These are phyloP conservation scores for Amphimedon queenslandica DNA, from an alignment of 37 sponge, comb jelly and placozoan genomes.

Conservation along the genomic window DNA sequence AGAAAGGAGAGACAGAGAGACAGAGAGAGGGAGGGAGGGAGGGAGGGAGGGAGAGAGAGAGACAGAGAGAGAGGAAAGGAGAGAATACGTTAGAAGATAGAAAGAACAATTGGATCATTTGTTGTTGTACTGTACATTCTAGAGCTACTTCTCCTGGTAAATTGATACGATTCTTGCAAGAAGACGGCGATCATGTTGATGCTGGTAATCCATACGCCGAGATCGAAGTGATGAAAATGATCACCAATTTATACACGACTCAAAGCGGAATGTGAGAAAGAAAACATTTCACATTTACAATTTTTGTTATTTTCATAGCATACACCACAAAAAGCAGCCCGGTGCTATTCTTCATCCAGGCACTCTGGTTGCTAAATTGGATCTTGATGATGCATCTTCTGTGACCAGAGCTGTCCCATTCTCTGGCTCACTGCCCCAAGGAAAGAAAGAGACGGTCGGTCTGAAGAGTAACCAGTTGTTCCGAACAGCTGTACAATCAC, in stretches of 20 bases:
- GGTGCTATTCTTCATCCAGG: conserved; percentile 92
- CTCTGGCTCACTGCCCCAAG: conserved; percentile 50
- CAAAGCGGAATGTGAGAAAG: conserved; percentile 77
- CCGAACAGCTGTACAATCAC: conserved; percentile 37
- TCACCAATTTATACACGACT: conserved; percentile 58
- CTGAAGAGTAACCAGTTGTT: conserved; percentile 75
- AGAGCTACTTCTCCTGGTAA: conserved; percentile 92
- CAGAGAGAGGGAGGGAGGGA: neutral
- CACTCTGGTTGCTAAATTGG: conserved; percentile 78
- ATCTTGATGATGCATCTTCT: conserved; percentile 81
- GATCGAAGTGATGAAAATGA: conserved; percentile 98
- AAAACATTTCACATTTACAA: neutral
- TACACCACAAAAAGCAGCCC: conserved; percentile 70
- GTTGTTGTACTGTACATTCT: neutral
- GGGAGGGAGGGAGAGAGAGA: neutral
- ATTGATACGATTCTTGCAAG: conserved; percentile 79
- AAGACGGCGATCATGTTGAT: conserved; percentile 81
- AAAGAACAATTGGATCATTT: neutral
- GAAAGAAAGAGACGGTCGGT: conserved; percentile 12
- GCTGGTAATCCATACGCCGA: conserved; percentile 79
- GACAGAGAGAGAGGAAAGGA: neutral
- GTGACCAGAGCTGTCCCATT: conserved; percentile 48
- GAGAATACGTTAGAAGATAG: neutral
- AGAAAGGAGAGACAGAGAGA: no score
- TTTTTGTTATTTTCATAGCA: conserved; percentile 10